Evolutionary conservation across 92 coral and sea anemone species (phyloP).

Genomic region (Parazoanthus swiftii): DNA sequence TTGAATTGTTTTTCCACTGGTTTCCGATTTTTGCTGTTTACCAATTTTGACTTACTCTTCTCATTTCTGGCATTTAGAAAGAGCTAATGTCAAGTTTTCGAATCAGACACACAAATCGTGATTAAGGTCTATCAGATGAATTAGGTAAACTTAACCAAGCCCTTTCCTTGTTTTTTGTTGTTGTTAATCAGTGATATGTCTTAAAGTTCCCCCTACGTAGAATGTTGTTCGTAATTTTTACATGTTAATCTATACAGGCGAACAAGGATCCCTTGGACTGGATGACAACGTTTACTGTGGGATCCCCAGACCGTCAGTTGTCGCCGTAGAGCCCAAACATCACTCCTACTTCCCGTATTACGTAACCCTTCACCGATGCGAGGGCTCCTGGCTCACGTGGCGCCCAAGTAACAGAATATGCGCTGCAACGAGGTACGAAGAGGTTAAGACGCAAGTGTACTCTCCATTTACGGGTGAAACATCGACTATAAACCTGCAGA

Average conservation of each 20-base stretch:
- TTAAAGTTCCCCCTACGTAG: too few relatives aligned
- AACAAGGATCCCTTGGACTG: slow-evolving; percentile 9
- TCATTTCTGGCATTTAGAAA: too few relatives aligned
- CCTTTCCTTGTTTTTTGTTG: too few relatives aligned
- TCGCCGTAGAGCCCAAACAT: slow-evolving; percentile 47
- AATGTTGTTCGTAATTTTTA: too few relatives aligned
- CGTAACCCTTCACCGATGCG: slow-evolving; percentile 61
- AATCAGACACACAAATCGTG: too few relatives aligned
- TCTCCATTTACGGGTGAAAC: not conserved
- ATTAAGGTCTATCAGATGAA: too few relatives aligned
- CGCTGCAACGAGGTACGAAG: slow-evolving; percentile 21
- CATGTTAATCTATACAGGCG: not conserved
- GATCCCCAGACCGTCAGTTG: slow-evolving; percentile 47
- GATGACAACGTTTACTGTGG: slow-evolving; percentile 38
- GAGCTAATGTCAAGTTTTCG: too few relatives aligned
- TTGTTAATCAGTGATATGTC: too few relatives aligned
- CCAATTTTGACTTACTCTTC: too few relatives aligned
- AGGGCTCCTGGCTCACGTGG: slow-evolving; percentile 44
- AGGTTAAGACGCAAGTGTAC: slow-evolving; percentile 47
- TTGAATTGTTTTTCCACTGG: too few relatives aligned
- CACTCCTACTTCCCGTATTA: slow-evolving; percentile 50
- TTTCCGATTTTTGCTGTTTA: too few relatives aligned
- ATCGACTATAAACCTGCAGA: slow-evolving; percentile 25
- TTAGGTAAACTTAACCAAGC: too few relatives aligned
- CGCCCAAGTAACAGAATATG: slow-evolving; percentile 47